Conservation (phyloP, 1,140 invertebrate species). For the Bombus confusus region DNA sequence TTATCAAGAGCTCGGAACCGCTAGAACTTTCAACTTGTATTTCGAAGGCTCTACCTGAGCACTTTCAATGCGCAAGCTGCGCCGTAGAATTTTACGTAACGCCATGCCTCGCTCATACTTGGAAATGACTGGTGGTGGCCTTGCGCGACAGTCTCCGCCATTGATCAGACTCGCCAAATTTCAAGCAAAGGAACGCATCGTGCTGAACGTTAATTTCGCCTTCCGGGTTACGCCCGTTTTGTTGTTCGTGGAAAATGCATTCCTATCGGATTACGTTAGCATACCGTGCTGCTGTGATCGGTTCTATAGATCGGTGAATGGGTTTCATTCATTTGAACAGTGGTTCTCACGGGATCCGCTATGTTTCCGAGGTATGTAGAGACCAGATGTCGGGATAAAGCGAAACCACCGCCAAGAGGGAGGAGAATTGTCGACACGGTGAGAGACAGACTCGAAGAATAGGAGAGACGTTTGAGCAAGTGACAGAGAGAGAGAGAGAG, state of each 20-base stretch:
- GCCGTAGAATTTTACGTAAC: background rate
- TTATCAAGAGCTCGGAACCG: background rate
- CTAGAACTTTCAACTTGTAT: background rate
- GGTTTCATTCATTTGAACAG: slow-evolving; percentile 58
- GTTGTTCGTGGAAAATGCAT: slow-evolving; percentile 66
- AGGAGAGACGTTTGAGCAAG: background rate
- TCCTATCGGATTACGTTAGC: slow-evolving; percentile 68
- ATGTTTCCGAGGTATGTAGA: background rate
- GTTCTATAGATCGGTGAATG: slow-evolving; percentile 60
- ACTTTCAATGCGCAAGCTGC: background rate
- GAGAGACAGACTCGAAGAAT: background rate
- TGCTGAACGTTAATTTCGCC: background rate
- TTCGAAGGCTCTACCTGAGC: background rate
- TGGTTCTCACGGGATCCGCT: slow-evolving; percentile 47
- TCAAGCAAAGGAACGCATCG: background rate
- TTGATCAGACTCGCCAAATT: slow-evolving; percentile 10
- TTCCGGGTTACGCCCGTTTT: slow-evolving; percentile 38
- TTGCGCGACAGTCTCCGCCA: background rate
- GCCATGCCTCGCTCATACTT: too few relatives aligned
- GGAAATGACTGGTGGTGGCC: background rate
- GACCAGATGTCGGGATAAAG: slow-evolving; percentile 1
- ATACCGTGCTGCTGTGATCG: slow-evolving; percentile 20
- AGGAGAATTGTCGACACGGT: background rate
- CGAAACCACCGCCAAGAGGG: background rate
- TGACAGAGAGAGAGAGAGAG: too few relatives aligned